A percentile compares a stretch with the other conserved stretches of the same genome.
These are phyloP conservation scores for Perognathus longimembris DNA, from an alignment of 2,113 vertebrate genomes.

Conservation along the genomic window DNA sequence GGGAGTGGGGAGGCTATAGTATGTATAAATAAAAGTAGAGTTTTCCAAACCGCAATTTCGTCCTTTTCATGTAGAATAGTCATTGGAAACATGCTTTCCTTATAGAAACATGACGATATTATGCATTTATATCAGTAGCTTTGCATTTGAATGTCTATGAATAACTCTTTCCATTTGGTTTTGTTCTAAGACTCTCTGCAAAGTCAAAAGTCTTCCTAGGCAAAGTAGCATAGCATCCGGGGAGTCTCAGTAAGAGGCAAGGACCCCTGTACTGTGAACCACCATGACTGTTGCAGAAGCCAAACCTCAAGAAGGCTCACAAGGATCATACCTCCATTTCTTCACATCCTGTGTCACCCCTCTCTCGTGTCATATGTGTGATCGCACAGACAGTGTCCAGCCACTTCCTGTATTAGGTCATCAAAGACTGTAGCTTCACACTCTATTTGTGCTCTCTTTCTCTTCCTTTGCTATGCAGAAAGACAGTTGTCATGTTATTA, in stretches of 20 bases:
- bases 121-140: not conserved
- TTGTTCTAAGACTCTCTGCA: not conserved
- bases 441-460: not conserved
- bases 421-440: not conserved
- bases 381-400: not conserved
- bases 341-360: not conserved
- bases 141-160: not conserved
- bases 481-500: not conserved
- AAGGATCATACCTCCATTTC: not conserved
- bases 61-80: not conserved
- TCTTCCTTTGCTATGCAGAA: not conserved
- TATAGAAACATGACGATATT: not conserved
- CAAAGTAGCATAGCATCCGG: not conserved
- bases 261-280: not conserved
- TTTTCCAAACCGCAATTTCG: not conserved
- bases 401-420: not conserved
- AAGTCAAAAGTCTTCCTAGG: too few relatives aligned
- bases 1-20: not conserved
- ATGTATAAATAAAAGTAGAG: not conserved
- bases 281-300: not conserved
- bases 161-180: not conserved
- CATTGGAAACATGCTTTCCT: slow-evolving; percentile 4
- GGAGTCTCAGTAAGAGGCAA: not conserved
- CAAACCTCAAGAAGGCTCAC: not conserved
- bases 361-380: not conserved